A percentile compares a stretch with the other conserved stretches of the same genome.
These are phyloP conservation scores for Amphipoea oculea DNA, from an alignment of 2,888 invertebrate species.

Conservation along the genomic window DNA sequence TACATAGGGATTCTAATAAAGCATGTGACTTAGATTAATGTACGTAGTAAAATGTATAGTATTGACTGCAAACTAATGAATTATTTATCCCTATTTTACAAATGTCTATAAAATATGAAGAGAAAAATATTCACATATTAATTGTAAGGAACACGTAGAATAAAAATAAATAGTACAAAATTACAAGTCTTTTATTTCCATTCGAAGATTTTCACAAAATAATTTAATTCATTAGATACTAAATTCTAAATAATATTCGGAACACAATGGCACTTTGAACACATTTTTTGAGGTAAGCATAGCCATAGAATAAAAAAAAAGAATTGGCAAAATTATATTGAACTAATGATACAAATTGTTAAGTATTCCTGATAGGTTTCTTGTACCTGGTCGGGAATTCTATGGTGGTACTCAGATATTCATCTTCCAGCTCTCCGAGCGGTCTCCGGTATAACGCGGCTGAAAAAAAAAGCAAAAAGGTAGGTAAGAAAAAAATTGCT, in stretches of 20 bases:
- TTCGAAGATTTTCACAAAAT: slow-evolving; percentile 7
- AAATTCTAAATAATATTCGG: slow-evolving; percentile 5
- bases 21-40: slow-evolving; percentile 26
- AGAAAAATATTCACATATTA: slow-evolving; percentile 40
- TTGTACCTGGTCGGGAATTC: slow-evolving; percentile 74
- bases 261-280: slow-evolving; percentile 24
- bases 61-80: slow-evolving; percentile 48
- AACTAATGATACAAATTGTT: not conserved
- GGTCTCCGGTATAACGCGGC: slow-evolving; percentile 72
- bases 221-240: slow-evolving; percentile 41
- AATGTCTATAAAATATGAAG: slow-evolving; percentile 29
- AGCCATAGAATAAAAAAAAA: not conserved
- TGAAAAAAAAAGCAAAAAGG: slow-evolving; percentile 55
- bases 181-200: slow-evolving; percentile 45
- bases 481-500: not conserved
- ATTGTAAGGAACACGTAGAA: slow-evolving; percentile 42
- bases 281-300: not conserved
- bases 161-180: slow-evolving; percentile 49
- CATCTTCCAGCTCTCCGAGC: slow-evolving; percentile 69
- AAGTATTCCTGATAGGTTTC: slow-evolving; percentile 55
- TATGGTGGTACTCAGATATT: slow-evolving; percentile 75
- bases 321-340: not conserved
- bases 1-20: slow-evolving; percentile 13
- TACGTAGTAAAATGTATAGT: slow-evolving; percentile 45
- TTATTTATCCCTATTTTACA: slow-evolving; percentile 48